Conservation (phyloP, 2,797 vertebrate genomes). For the Enteromius paludinosus region DNA sequence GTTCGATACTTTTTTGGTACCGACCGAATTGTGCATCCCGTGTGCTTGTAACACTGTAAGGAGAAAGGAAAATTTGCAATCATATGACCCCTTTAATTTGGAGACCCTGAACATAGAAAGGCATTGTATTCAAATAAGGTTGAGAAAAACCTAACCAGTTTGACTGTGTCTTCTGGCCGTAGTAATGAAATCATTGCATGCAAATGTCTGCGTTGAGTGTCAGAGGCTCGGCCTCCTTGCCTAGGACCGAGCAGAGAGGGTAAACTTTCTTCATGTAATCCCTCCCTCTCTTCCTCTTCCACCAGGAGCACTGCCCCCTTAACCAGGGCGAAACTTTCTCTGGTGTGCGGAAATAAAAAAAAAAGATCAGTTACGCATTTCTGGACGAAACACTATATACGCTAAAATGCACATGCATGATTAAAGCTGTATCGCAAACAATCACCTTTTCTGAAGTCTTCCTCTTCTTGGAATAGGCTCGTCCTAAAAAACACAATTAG, state of each 20-base stretch:
- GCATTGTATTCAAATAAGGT: constrained; percentile 6
- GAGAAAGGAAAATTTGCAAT: too few relatives aligned
- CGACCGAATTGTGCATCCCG: too few relatives aligned
- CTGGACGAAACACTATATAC: constrained; percentile 13
- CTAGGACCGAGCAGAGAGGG: constrained; percentile 46
- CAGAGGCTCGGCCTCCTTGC: constrained; percentile 57
- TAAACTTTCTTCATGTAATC: constrained; percentile 57
- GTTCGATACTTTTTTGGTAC: too few relatives aligned
- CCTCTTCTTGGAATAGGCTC: constrained; percentile 74
- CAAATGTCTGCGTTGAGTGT: constrained; percentile 77
- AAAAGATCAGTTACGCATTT: constrained; percentile 3
- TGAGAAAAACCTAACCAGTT: constrained; percentile 80
- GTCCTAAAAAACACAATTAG: constrained; percentile 70
- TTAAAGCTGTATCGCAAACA: neutral
- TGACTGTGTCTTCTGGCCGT: constrained; percentile 88
- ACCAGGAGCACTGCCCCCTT: constrained; percentile 88
- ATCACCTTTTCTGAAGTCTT: constrained; percentile 82
- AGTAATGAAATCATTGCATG: constrained; percentile 89
- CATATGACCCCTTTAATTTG: neutral
- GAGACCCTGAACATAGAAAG: neutral
- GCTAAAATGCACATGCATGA: constrained; percentile 7
- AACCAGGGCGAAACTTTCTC: constrained; percentile 93
- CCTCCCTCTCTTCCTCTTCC: constrained; percentile 76
- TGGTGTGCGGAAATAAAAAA: constrained; percentile 60
- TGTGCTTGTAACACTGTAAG: too few relatives aligned